Conservation (phyloP, 2,113 vertebrate genomes). For the Cairina moschata region DNA sequence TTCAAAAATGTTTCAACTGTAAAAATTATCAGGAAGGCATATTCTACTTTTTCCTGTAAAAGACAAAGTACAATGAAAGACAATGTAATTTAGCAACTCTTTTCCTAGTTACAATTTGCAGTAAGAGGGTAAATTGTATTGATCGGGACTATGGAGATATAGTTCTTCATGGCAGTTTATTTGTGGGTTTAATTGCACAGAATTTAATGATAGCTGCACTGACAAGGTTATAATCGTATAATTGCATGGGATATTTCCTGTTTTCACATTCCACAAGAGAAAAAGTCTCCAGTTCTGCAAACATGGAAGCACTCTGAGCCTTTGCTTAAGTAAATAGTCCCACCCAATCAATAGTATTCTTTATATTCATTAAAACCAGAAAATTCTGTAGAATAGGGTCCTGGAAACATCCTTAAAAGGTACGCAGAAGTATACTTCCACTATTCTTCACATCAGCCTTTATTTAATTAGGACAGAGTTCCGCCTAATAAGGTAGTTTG, state of each 20-base stretch:
- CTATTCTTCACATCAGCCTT: background rate
- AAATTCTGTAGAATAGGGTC: background rate
- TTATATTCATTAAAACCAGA: background rate
- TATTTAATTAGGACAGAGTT: background rate
- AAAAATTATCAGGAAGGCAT: constrained; percentile 99
- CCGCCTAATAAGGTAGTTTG: background rate
- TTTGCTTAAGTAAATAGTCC: background rate
- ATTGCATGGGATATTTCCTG: background rate
- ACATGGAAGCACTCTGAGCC: background rate
- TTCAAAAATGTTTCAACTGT: constrained; percentile 99
- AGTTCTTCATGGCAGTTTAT: background rate
- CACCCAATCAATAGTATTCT: background rate
- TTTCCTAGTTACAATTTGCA: background rate
- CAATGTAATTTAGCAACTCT: background rate
- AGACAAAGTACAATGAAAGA: constrained; percentile 36
- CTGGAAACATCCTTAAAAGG: background rate
- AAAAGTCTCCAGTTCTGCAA: background rate
- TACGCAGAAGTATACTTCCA: background rate
- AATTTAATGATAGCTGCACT: background rate
- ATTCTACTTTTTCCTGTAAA: constrained; percentile 99
- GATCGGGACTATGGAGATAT: background rate
- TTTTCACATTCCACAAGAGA: background rate
- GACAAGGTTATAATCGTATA: background rate
- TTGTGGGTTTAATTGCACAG: background rate
- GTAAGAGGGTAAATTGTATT: background rate